These are phyloP conservation scores for Nannobrachium achirus DNA, from an alignment of 2,113 vertebrate genomes.

Conservation along the genomic window DNA sequence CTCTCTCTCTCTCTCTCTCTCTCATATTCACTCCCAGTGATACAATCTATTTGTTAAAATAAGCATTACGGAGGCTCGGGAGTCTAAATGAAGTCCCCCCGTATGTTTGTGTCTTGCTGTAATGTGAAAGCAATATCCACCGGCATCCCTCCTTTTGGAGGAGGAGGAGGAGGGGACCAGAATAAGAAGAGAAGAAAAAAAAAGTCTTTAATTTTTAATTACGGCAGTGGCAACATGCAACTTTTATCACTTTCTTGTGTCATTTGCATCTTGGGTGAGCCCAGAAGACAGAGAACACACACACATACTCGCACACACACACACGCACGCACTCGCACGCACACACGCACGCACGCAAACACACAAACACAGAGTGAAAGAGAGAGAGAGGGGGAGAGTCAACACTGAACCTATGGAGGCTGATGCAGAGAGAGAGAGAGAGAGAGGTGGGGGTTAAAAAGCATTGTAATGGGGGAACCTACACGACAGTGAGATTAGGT, in stretches of 20 bases:
- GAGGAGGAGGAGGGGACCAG: constrained; percentile 20
- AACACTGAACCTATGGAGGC: not conserved
- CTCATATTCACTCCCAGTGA: constrained; percentile 45
- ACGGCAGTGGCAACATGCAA: constrained; percentile 79
- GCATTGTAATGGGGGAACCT: constrained; percentile 17
- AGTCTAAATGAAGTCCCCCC: constrained; percentile 67
- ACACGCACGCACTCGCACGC: too few species aligned
- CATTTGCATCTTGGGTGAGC: constrained; percentile 77
- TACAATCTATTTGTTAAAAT: constrained; percentile 58
- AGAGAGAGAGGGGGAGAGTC: constrained; percentile 5
- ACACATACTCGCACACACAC: not conserved
- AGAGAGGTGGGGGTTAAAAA: constrained; percentile 16
- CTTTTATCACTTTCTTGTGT: constrained; percentile 81
- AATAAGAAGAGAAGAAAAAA: constrained; percentile 24
- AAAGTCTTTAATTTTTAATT: constrained; percentile 83
- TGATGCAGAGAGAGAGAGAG: constrained; percentile 26
- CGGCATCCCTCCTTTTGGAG: constrained; percentile 65
- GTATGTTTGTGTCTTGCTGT: constrained; percentile 58
- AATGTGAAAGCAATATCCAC: constrained; percentile 81
- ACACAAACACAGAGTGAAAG: constrained; percentile 38
- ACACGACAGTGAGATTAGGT: too few species aligned
- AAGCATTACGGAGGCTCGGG: constrained; percentile 56
- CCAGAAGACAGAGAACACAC: constrained; percentile 68
- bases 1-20: not conserved
- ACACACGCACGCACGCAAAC: constrained; percentile 39